These are phyloP conservation scores for Podarcis raffonei DNA, from an alignment of 2,113 vertebrate species.

Conservation along the genomic window DNA sequence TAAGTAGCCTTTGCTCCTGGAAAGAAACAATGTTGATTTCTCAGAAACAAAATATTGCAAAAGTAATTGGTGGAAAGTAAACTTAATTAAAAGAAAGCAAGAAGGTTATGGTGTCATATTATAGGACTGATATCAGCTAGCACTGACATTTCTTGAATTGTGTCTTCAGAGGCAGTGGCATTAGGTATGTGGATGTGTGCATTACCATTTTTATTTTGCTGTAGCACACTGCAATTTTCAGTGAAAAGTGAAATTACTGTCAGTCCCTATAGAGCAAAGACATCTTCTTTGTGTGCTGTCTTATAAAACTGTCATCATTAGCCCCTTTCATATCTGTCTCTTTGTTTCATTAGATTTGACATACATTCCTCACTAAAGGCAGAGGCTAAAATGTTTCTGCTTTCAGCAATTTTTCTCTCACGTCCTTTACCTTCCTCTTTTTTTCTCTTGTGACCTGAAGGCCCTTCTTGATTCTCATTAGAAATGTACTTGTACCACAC, in stretches of 20 bases:
- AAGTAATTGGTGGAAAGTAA: not conserved
- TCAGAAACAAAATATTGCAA: not conserved
- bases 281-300: conserved; percentile 31
- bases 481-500: conserved; percentile 52
- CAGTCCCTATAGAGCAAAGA: conserved; percentile 39
- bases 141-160: conserved; percentile 2
- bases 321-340: conserved; percentile 27
- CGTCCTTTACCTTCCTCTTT: not conserved
- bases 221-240: conserved; percentile 43
- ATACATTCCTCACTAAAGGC: conserved; percentile 29
- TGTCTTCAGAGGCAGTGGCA: not conserved
- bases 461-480: conserved; percentile 40
- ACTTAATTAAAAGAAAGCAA: not conserved
- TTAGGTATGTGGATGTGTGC: conserved; percentile 5
- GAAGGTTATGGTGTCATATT: not conserved
- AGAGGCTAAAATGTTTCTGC: conserved; percentile 46
- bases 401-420: conserved; percentile 3
- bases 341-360: conserved; percentile 46
- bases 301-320: conserved; percentile 33
- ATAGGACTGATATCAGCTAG: not conserved
- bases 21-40: not conserved
- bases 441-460: conserved; percentile 35
- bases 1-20: not conserved
- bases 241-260: conserved; percentile 58
- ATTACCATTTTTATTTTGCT: conserved; percentile 56